Percentiles rank a stretch among this genome's conserved stretches.
Evolutionary conservation across 2,888 invertebrate genomes (phyloP).

Genomic region (Empis livida): DNA sequence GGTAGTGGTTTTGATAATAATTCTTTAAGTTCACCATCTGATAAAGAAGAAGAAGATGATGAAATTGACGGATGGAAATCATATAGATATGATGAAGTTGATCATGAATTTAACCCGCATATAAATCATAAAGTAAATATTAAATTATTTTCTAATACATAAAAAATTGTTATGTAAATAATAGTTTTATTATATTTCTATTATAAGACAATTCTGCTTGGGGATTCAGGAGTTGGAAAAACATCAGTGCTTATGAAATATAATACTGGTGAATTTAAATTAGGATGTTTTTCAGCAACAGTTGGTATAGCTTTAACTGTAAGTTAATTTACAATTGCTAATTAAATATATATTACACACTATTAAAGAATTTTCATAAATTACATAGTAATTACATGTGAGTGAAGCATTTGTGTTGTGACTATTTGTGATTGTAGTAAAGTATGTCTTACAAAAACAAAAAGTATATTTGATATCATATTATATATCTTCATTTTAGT

Average conservation of each 20-base stretch:
- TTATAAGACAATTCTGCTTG: constrained; percentile 77
- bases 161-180: not conserved
- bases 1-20: constrained; percentile 11
- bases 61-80: constrained; percentile 33
- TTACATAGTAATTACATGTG: too few relatives aligned
- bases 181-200: not conserved
- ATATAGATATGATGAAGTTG: constrained; percentile 31
- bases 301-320: constrained; percentile 93
- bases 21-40: constrained; percentile 5
- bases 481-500: too few relatives aligned
- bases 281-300: constrained; percentile 85
- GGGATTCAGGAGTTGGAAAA: constrained; percentile 89
- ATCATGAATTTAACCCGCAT: constrained; percentile 38
- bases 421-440: too few relatives aligned
- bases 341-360: not conserved
- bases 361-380: too few relatives aligned
- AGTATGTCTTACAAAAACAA: too few relatives aligned
- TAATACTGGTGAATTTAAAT: constrained; percentile 82
- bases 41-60: constrained; percentile 17
- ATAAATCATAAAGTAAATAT: constrained; percentile 51
- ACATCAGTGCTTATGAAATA: constrained; percentile 86
- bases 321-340: constrained; percentile 40
- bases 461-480: too few relatives aligned
- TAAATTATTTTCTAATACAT: not conserved
- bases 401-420: too few relatives aligned